Evolutionary conservation across 1,140 invertebrate genomes (phyloP), one percentile per base, ranked within the genome.

Genomic region (Tetranychus cinnabarinus): DNA sequence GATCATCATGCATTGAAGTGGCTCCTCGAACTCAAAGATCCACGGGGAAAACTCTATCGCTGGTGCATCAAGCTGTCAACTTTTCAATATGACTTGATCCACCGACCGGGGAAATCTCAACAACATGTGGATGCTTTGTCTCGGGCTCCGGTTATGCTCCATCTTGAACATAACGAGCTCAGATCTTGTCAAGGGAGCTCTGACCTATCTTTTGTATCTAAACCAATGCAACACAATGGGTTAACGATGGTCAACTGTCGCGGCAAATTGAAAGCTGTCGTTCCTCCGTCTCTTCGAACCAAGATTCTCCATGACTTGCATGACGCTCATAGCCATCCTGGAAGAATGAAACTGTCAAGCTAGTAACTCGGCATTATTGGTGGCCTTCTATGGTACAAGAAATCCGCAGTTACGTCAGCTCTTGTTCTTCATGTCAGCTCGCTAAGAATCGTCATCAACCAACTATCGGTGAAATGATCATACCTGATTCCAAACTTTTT

Each of bases 251-350:
- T 57, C 1, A 57, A 37, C 3, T 33, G 5, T 2, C 8, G 2
- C 2, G 6, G n/a, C 8, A 57, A 72, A 2, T 72, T 72, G 63
- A 63, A 72, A 12, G 63, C 69, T 2, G 31, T 35, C 15, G 56
- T 57, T 5, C 56, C 56, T 15, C 5, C 8, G 8, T 6, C 5
- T 31, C 31, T 33, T 1, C 8, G n/a, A 13, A 1, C 8, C 2
- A 6, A 35, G 2, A 8, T n/a, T 6, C 4, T 33, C 33, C 2
- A 23, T 23, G 23, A 23, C 0, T 23, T 23, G 6, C 59, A 60
- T 60, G 48, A 52, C 6, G 15, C 5, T 33, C 15, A 8, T 1
- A 33, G 48, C 31, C 48, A 52, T 33, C 48, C 48, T 52, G 59
- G 59, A 59, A n/a, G 23, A 35, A 23, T n/a, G 56, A 60, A 54